These are phyloP conservation scores for Leptogaster cylindrica DNA, from an alignment of 2,888 invertebrate species.

Conservation along the genomic window DNA sequence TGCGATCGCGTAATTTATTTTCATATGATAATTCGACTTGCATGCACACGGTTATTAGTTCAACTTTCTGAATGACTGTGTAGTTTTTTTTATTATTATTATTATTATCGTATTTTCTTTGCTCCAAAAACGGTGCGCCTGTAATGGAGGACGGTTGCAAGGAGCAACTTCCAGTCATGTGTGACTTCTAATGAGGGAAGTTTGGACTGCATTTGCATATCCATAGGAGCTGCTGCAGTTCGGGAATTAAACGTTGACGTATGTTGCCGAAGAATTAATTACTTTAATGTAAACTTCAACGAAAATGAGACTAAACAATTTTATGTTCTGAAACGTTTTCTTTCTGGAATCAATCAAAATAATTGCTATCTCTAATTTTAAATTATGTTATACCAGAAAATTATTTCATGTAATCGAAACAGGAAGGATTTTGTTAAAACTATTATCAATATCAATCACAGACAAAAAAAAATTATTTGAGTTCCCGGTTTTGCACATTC, in stretches of 20 bases:
- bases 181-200: conserved; percentile 22
- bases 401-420: neutral
- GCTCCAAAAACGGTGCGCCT: neutral
- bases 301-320: neutral
- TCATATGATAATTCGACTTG: conserved; percentile 41
- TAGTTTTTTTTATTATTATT: too few relatives aligned
- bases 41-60: conserved; percentile 38
- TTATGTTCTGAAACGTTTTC: neutral
- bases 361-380: too few relatives aligned
- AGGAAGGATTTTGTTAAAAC: too few relatives aligned
- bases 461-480: neutral
- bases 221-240: neutral
- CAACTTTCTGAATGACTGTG: conserved; percentile 27
- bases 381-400: too few relatives aligned
- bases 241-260: conserved; percentile 4
- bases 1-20: conserved; percentile 41
- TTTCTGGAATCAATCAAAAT: neutral
- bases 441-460: too few relatives aligned
- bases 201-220: conserved; percentile 13
- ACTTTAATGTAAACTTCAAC: too few relatives aligned
- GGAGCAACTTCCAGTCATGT: conserved; percentile 16
- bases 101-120: too few relatives aligned
- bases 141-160: neutral
- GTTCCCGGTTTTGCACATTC: neutral
- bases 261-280: neutral